Evolutionary conservation across 2,113 vertebrate species (phyloP).

Genomic region (Alethe castanea): DNA sequence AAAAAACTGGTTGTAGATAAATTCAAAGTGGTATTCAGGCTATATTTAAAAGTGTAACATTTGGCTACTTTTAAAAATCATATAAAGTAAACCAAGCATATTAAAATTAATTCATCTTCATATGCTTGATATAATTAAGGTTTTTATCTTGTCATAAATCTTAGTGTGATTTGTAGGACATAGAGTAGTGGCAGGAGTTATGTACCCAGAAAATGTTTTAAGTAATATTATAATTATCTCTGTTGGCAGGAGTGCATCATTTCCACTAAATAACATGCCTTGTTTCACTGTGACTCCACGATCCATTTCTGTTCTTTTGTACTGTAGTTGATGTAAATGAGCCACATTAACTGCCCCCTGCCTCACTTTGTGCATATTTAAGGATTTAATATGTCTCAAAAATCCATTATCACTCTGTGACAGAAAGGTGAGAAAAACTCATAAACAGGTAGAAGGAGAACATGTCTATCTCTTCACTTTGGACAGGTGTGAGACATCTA

Average conservation of each 20-base stretch:
- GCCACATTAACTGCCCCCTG: constrained; percentile 9
- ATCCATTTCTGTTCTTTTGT: constrained; percentile 22
- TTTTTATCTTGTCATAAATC: constrained; percentile 2
- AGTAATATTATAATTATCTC: constrained; percentile 28
- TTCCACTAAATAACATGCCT: neutral
- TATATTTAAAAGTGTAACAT: neutral
- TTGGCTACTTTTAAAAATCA: neutral
- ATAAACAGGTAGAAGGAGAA: neutral
- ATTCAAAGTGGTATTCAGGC: neutral
- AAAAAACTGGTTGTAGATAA: neutral
- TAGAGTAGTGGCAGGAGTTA: neutral
- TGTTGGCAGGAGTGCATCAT: neutral
- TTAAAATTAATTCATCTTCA: neutral
- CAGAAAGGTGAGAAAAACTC: neutral
- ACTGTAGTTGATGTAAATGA: constrained; percentile 25
- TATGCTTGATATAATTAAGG: neutral
- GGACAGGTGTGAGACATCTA: neutral
- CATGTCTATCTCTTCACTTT: neutral
- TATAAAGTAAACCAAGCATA: neutral
- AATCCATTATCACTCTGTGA: neutral
- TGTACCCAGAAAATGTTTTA: neutral
- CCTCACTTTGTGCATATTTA: constrained; percentile 22
- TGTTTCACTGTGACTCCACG: neutral
- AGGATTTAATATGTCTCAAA: constrained; percentile 19
- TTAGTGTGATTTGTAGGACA: neutral